A percentile compares a stretch with the other conserved stretches of the same genome.
These are phyloP conservation scores for Phoxinus phoxinus DNA, from an alignment of 2,113 vertebrate genomes.

Conservation along the genomic window DNA sequence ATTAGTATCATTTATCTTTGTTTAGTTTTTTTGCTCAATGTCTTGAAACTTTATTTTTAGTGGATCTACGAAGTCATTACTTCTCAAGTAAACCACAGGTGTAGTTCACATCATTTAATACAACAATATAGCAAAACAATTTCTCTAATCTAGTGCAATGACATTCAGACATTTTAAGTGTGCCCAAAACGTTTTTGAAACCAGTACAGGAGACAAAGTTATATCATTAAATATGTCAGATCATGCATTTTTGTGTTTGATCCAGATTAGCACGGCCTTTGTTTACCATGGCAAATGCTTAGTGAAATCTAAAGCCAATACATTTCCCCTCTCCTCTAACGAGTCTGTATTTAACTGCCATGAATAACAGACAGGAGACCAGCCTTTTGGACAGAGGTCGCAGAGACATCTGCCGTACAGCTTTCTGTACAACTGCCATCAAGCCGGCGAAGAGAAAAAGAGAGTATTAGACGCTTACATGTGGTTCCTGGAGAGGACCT, in stretches of 20 bases:
- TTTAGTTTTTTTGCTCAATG: not conserved
- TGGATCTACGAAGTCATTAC: not conserved
- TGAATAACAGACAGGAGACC: constrained; percentile 73
- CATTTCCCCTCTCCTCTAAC: constrained; percentile 60
- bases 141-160: no score
- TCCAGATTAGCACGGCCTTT: constrained; percentile 27
- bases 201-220: no score
- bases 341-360: constrained; percentile 62
- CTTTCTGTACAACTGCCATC: constrained; percentile 70
- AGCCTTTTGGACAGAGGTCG: constrained; percentile 67
- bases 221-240: not conserved
- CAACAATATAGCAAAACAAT: no score
- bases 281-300: constrained; percentile 55
- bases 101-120: no score
- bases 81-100: not conserved
- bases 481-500: constrained; percentile 31
- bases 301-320: constrained; percentile 56
- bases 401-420: constrained; percentile 76
- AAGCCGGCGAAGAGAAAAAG: not conserved
- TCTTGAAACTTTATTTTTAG: not conserved
- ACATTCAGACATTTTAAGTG: not conserved
- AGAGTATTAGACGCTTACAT: not conserved
- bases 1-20: no score
- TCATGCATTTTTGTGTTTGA: not conserved
- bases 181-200: not conserved